Percentiles rank a stretch among this genome's conserved stretches.
These are phyloP conservation scores for Cyclophora punctaria DNA, from an alignment of 2,888 invertebrate species.

Conservation along the genomic window DNA sequence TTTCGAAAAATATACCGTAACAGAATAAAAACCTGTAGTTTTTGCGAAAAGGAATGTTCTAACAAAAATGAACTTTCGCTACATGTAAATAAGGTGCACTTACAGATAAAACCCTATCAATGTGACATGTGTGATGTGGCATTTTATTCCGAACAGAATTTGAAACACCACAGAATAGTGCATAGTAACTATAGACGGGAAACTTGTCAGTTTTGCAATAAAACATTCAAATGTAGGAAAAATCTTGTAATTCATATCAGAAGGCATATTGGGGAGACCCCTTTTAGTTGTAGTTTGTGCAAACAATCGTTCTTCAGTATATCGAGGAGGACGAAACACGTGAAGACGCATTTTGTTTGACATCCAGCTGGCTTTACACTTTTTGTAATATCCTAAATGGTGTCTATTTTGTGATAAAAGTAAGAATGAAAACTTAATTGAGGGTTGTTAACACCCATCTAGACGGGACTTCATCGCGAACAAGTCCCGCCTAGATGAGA, in stretches of 20 bases:
- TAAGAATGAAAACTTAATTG: no score
- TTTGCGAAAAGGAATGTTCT: conserved; percentile 54
- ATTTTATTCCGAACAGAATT: conserved; percentile 54
- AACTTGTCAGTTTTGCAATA: conserved; percentile 50
- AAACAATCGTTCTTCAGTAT: conserved; percentile 44
- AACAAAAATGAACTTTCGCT: conserved; percentile 52
- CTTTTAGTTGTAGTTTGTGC: conserved; percentile 50
- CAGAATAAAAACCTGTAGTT: conserved; percentile 45
- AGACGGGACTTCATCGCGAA: no score
- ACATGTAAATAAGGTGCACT: conserved; percentile 61
- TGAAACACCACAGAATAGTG: conserved; percentile 48
- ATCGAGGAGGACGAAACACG: conserved; percentile 37
- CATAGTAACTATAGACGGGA: conserved; percentile 45
- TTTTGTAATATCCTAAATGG: no score
- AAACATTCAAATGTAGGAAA: conserved; percentile 44
- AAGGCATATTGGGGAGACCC: conserved; percentile 55
- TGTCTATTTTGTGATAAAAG: no score
- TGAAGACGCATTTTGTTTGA: conserved; percentile 26
- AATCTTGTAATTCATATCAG: conserved; percentile 55
- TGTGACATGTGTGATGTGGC: conserved; percentile 64
- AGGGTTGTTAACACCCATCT: no score
- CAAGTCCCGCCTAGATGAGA: no score
- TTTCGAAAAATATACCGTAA: conserved; percentile 28
- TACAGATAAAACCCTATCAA: conserved; percentile 58
- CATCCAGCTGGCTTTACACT: no score